Evolutionary conservation across 2,888 invertebrate genomes (phyloP).

Genomic region (Tipula helvola): DNA sequence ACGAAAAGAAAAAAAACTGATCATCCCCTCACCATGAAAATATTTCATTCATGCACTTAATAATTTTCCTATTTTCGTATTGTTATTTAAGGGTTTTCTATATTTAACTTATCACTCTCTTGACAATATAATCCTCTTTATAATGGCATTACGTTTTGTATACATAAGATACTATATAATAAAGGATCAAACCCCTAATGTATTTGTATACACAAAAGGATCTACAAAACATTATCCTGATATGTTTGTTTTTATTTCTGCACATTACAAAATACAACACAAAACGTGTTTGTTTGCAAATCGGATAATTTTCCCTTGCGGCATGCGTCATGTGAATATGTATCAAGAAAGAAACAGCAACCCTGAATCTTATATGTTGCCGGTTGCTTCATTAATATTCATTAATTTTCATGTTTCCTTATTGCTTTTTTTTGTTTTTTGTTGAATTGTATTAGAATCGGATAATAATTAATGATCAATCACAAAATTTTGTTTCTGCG

Average conservation of each 20-base stretch:
- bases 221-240: background rate
- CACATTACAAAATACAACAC: background rate
- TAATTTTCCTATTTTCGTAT: slow-evolving; percentile 1
- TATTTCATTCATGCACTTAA: background rate
- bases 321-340: background rate
- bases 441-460: background rate
- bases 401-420: background rate
- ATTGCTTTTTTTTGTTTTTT: background rate
- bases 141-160: background rate
- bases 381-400: background rate
- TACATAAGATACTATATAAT: background rate
- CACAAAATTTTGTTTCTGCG: no score
- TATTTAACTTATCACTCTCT: slow-evolving; percentile 10
- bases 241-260: background rate
- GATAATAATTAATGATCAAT: background rate
- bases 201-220: background rate
- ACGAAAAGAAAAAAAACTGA: background rate
- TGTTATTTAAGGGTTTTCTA: background rate
- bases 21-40: background rate
- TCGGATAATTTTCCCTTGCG: slow-evolving; percentile 7
- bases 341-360: background rate
- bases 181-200: background rate
- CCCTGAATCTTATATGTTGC: background rate
- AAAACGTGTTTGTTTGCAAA: background rate
- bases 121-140: slow-evolving; percentile 6